Conservation (phyloP, 1,140 invertebrate species). For the Cotesia chilonis region DNA sequence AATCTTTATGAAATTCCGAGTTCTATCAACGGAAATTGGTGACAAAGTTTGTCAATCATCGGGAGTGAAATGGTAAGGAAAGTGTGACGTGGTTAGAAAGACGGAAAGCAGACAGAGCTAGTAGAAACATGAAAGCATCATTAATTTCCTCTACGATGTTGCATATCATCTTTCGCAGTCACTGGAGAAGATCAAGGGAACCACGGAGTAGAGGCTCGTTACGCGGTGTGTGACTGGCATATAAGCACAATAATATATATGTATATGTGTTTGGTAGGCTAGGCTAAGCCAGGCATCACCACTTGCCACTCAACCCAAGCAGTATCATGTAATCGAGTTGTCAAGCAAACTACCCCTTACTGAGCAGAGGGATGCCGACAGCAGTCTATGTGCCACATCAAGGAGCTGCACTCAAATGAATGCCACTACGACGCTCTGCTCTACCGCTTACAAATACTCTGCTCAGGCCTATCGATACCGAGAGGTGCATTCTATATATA, state of each 20-base stretch:
- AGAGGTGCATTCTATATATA: too few species aligned
- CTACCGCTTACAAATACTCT: too few species aligned
- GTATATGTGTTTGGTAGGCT: background rate
- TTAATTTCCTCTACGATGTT: constrained; percentile 8
- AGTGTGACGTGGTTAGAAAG: too few species aligned
- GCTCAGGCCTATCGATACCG: too few species aligned
- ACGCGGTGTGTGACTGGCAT: constrained; percentile 6
- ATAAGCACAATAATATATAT: background rate
- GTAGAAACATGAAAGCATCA: background rate
- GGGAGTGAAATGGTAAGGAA: too few species aligned
- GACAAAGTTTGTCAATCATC: too few species aligned
- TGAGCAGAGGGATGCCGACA: constrained; percentile 21
- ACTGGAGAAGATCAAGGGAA: background rate
- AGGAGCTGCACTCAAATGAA: background rate
- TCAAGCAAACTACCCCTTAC: constrained; percentile 57
- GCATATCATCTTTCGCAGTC: background rate
- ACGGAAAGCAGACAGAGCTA: too few species aligned
- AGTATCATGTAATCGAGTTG: constrained; percentile 57
- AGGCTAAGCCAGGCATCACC: constrained; percentile 48
- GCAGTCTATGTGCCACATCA: constrained; percentile 10
- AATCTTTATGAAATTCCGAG: too few species aligned
- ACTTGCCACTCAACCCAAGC: constrained; percentile 52
- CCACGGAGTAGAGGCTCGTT: background rate
- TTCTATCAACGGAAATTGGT: too few species aligned
- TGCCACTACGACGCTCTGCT: too few species aligned